Evolutionary conservation across 2,113 vertebrate genomes (phyloP).

Genomic region (Eleginops maclovinus): DNA sequence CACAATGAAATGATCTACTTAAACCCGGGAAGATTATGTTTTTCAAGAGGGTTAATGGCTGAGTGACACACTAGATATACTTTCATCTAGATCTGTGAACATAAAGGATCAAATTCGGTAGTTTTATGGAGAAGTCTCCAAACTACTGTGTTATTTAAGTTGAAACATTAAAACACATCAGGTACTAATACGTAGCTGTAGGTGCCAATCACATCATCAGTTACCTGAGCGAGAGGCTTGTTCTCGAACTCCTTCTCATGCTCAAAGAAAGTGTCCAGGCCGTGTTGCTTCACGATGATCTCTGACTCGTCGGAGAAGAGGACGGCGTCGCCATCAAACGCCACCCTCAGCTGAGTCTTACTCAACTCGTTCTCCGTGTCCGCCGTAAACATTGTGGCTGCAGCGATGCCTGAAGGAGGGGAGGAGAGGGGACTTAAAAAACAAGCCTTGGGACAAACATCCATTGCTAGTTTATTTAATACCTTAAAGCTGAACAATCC

Average conservation of each 20-base stretch:
- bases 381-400: conserved; percentile 95
- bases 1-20: not conserved
- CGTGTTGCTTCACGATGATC: conserved; percentile 95
- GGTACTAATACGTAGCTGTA: no score
- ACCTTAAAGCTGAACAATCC: not conserved
- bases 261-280: conserved; percentile 97
- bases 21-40: not conserved
- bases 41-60: not conserved
- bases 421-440: not conserved
- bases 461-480: no score
- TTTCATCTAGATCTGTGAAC: no score
- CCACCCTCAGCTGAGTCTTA: conserved; percentile 93
- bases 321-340: conserved; percentile 95
- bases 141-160: no score
- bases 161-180: no score
- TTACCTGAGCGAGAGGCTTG: conserved; percentile 93
- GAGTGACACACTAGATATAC: not conserved
- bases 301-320: conserved; percentile 98
- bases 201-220: not conserved
- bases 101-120: no score
- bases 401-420: conserved; percentile 89
- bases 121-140: no score
- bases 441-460: no score
- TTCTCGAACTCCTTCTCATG: conserved; percentile 94
- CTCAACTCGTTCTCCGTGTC: conserved; percentile 88